phyloP scores from a whole-genome alignment of 2,888 invertebrate genomes.

The Julus scandinavius region DNA sequence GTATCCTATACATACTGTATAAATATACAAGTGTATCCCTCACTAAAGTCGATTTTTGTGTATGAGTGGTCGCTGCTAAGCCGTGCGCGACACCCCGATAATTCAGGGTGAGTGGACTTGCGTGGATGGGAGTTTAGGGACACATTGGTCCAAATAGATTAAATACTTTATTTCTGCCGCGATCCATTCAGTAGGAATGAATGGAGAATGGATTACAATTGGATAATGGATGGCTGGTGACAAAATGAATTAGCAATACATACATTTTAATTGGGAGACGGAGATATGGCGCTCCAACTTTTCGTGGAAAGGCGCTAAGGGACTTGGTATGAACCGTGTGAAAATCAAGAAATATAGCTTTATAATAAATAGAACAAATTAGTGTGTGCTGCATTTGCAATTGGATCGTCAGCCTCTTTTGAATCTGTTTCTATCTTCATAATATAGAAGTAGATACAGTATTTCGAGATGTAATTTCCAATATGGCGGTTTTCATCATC shows the following conservation, averaged over 20 bases:
- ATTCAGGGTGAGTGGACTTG: conserved; percentile 39
- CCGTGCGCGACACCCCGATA: conserved; percentile 24
- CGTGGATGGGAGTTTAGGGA: conserved; percentile 18
- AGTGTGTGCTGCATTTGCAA: background rate
- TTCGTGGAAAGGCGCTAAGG: background rate
- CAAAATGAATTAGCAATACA: conserved; percentile 32
- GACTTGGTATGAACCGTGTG: background rate
- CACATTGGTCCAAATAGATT: conserved; percentile 39
- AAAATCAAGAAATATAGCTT: conserved; percentile 8
- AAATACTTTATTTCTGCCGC: conserved; percentile 35
- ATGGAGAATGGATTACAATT: conserved; percentile 37
- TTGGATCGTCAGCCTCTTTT: background rate
- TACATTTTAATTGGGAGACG: conserved; percentile 1
- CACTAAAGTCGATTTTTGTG: conserved; percentile 15
- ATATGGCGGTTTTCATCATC: background rate
- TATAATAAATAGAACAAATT: conserved; percentile 37
- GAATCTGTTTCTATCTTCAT: background rate
- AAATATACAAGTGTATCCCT: background rate
- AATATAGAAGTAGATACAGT: too few species aligned
- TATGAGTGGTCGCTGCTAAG: conserved; percentile 10
- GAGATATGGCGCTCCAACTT: background rate
- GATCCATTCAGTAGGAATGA: conserved; percentile 19
- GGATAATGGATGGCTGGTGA: conserved; percentile 35
- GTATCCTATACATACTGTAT: background rate
- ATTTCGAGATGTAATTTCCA: too few species aligned